These are phyloP conservation scores for Troides oblongomaculatus DNA, from an alignment of 2,888 invertebrate species.

Conservation along the genomic window DNA sequence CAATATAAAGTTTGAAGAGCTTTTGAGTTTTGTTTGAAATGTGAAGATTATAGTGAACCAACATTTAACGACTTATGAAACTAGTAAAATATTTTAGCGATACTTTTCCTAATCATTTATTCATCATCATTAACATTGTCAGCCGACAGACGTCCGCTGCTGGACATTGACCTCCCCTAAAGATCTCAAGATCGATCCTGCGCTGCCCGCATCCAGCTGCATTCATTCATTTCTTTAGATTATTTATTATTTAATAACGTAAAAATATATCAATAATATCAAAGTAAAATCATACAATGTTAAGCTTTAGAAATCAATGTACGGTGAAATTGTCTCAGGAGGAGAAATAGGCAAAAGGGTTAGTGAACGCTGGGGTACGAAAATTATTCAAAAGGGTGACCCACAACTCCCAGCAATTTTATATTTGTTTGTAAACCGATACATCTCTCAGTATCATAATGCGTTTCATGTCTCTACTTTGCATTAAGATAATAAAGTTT, in stretches of 20 bases:
- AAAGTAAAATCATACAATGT: neutral
- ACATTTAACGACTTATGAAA: neutral
- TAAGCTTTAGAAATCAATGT: constrained; percentile 45
- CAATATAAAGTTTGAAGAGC: neutral
- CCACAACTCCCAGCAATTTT: constrained; percentile 39
- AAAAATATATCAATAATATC: neutral
- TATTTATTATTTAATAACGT: neutral
- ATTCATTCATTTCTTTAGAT: no score
- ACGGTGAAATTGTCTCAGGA: constrained; percentile 55
- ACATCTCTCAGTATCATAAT: constrained; percentile 49
- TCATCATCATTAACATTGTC: no score
- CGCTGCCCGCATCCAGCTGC: no score
- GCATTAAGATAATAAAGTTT: constrained; percentile 32
- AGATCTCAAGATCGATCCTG: no score
- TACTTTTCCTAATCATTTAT: no score
- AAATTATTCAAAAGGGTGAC: constrained; percentile 70
- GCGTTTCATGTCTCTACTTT: constrained; percentile 39
- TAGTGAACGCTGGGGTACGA: constrained; percentile 61
- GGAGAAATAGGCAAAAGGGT: constrained; percentile 59
- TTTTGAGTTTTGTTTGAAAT: neutral
- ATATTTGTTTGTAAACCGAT: constrained; percentile 32
- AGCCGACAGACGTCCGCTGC: no score
- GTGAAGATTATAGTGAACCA: neutral
- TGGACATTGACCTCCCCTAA: no score
- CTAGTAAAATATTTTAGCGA: neutral